Percentiles rank a stretch among this genome's conserved stretches.
These are phyloP conservation scores for Coccyzus lansbergi DNA, from an alignment of 2,797 vertebrate genomes.

Conservation along the genomic window DNA sequence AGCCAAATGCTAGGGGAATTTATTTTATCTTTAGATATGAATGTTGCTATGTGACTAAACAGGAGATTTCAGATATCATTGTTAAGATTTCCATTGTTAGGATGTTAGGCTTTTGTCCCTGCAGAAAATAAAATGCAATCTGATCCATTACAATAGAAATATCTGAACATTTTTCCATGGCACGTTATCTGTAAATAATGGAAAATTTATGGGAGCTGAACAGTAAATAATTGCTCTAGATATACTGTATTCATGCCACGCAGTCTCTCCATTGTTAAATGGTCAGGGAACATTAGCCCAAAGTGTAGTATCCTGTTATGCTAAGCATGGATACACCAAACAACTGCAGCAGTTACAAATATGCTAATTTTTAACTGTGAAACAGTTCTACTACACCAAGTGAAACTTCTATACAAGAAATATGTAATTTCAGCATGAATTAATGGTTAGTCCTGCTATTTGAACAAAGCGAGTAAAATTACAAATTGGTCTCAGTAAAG, in stretches of 20 bases:
- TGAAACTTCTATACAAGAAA: not conserved
- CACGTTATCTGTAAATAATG: conserved; percentile 47
- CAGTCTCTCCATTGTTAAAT: conserved; percentile 49
- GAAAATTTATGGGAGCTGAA: conserved; percentile 40
- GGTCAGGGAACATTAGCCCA: conserved; percentile 38
- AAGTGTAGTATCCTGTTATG: not conserved
- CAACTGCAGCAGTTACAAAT: not conserved
- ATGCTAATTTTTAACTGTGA: not conserved
- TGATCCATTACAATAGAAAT: conserved; percentile 48
- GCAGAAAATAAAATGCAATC: not conserved
- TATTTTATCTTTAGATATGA: not conserved
- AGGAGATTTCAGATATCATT: conserved; percentile 28
- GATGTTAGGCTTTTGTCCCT: conserved; percentile 19
- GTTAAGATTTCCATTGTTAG: conserved; percentile 32
- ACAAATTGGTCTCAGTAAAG: not conserved
- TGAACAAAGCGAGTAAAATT: not conserved
- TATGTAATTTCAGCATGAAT: not conserved
- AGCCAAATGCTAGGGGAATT: not conserved
- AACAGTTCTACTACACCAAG: not conserved
- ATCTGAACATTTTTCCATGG: conserved; percentile 57
- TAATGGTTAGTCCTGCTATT: not conserved
- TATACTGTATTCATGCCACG: conserved; percentile 25
- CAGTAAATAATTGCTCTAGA: conserved; percentile 57
- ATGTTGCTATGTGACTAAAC: conserved; percentile 40
- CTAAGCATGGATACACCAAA: not conserved